These are phyloP conservation scores for Heliconius cydno DNA, from an alignment of 2,888 invertebrate species.

Conservation along the genomic window DNA sequence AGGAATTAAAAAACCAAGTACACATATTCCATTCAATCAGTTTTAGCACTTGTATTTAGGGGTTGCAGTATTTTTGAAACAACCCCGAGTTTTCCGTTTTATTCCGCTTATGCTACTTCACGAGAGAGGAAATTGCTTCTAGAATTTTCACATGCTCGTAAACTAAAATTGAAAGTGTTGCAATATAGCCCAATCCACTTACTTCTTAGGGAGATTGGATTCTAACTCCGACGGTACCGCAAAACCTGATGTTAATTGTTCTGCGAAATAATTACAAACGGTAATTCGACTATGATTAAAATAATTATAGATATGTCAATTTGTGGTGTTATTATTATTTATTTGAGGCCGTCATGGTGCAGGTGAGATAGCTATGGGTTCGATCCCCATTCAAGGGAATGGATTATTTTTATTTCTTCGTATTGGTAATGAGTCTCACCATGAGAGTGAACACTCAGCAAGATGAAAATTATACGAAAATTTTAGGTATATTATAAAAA, in stretches of 20 bases:
- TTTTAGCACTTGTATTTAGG: conserved; percentile 4
- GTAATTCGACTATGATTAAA: background rate
- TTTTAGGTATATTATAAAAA: too few relatives aligned
- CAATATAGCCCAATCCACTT: conserved; percentile 45
- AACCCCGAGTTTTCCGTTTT: conserved; percentile 26
- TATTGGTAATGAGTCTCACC: too few relatives aligned
- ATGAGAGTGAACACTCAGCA: too few relatives aligned
- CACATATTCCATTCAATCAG: conserved; percentile 14
- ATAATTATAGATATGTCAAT: background rate
- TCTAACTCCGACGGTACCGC: conserved; percentile 27
- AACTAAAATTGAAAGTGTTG: conserved; percentile 47
- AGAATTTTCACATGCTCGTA: conserved; percentile 43
- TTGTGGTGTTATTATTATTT: background rate
- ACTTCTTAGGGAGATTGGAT: conserved; percentile 43
- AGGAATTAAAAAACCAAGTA: background rate
- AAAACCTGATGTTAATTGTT: conserved; percentile 30
- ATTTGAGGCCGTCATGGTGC: too few relatives aligned
- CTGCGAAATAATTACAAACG: background rate
- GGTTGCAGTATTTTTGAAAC: conserved; percentile 25
- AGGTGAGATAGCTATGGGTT: too few relatives aligned
- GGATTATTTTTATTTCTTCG: too few relatives aligned
- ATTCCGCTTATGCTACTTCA: conserved; percentile 31
- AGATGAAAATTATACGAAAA: too few relatives aligned
- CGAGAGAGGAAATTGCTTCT: conserved; percentile 38
- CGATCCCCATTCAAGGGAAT: too few relatives aligned